A percentile compares a stretch with the other conserved stretches of the same genome.
phyloP scores from a whole-genome alignment of 2,113 vertebrate species.

The Microtus montanus region DNA sequence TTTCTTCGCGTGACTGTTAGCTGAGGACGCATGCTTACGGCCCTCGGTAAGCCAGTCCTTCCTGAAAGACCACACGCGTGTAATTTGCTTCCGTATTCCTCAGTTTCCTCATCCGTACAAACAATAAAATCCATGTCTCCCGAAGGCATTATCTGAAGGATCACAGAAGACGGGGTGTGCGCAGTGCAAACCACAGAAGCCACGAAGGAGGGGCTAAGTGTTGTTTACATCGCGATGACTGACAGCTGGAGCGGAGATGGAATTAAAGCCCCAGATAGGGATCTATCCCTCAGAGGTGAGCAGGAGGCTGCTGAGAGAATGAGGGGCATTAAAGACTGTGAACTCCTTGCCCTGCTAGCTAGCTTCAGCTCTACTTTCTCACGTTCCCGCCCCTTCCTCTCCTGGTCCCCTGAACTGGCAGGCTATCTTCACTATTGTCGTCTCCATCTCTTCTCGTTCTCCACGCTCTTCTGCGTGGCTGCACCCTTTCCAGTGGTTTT shows the following conservation, averaged over 20 bases:
- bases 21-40: too few species aligned
- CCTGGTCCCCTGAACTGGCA: not conserved
- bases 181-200: not conserved
- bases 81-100: not conserved
- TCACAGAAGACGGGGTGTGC: not conserved
- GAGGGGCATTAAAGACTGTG: too few species aligned
- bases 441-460: too few species aligned
- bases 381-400: fast-evolving
- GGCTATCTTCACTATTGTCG: fast-evolving
- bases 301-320: fast-evolving
- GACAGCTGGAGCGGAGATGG: fast-evolving
- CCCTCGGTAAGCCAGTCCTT: fast-evolving
- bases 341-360: not conserved
- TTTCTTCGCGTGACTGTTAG: too few species aligned
- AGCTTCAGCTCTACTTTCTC: not conserved
- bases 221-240: not conserved
- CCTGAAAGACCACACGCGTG: fast-evolving
- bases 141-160: not conserved
- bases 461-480: not conserved
- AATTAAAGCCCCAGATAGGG: not conserved
- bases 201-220: not conserved
- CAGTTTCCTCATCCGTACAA: not conserved
- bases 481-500: not conserved
- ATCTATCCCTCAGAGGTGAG: not conserved
- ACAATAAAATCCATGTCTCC: not conserved